Base-by-base conservation (phyloP, 2,888 invertebrate species). In the Epinotia demarniana region DNA sequence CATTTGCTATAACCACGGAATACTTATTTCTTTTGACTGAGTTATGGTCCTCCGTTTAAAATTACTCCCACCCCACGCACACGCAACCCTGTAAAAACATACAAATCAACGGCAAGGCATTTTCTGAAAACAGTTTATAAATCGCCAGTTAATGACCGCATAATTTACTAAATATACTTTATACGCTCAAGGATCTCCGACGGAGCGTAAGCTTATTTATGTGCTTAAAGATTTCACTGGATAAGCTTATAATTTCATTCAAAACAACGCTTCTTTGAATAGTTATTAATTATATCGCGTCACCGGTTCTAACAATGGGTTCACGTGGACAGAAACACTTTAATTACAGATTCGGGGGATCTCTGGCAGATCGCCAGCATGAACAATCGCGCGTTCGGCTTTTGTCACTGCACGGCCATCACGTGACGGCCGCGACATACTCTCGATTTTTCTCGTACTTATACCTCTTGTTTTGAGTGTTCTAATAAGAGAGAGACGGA, bases 361-460 rank as follows among this genome's bases (percentile, higher is more conserved):
- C 75, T 78, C 82, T 89, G 89, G 89, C 81, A 60, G 63, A 46
- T 63, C 73, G 84, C 88, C 89, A 87, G 82, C 76, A 77, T 80
- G 79, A 70, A 81, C 80, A 82, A 82, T 84, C 81, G 79, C 81
- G 79, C 68, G 77, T 78, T 80, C 79, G 79, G 79, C 78, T 83
- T 83, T 84, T 81, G 80, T 80, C 76, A 79, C 57, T n/a, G n/a
- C n/a, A n/a, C n/a, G n/a, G n/a, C n/a, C n/a, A n/a, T n/a, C n/a
- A n/a, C n/a, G n/a, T n/a, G n/a, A n/a, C n/a, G n/a, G n/a, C n/a
- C n/a, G n/a, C n/a, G n/a, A n/a, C n/a, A n/a, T n/a, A n/a, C n/a
- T n/a, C n/a, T n/a, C n/a, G n/a, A n/a, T n/a, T n/a, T n/a, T n/a
- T n/a, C n/a, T n/a, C n/a, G n/a, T n/a, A n/a, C n/a, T n/a, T n/a